Evolutionary conservation across 2,797 vertebrate species (phyloP), one percentile per base, ranked within the genome.

Genomic region (Lindbergichthys nudifrons): DNA sequence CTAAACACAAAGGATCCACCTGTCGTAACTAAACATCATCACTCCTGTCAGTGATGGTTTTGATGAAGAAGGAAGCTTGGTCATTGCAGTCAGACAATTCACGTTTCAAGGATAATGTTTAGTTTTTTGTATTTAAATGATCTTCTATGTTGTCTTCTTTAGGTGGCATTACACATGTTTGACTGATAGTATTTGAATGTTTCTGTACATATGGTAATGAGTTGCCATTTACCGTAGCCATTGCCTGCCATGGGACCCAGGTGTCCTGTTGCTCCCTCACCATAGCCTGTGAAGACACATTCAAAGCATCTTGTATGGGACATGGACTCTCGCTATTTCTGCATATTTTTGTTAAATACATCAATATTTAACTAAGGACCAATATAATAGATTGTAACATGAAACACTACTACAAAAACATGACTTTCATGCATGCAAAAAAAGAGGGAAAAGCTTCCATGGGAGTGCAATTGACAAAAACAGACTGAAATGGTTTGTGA

Each of bases 201-300:
- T 66, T 7, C 60, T 4, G 5, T 41, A 51, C 19, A 7, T 8
- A 23, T 36, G 5, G n/a, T 52, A 39, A 42, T n/a, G n/a, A 70
- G 57, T 23, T 26, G 16, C 15, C 59, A 51, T 81, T 83, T 57
- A 93, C 92, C 88, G 0, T 65, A 87, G 52, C 89, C 90, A 0
- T 93, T 91, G 7, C 87, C 88, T 6, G 73, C 85, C 30, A 46
- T 26, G 2, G 77, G 85, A 10, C 88, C 90, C 18, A 88, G 81
- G 51, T 91, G 88, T 65, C 90, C 87, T 13, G 90, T 82, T 1
- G 58, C 56, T 57, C 89, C 88, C 0, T 92, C 86, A 46, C 85
- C 87, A 12, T 90, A 92, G 56, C 92, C 93, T 90, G 87, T 23
- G n/a, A 18, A 82, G 10, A 77, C 26, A 75, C 15, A 48, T 50